Evolutionary conservation across 2,888 invertebrate genomes (phyloP).

Genomic region (Ditylenchus weischeri): DNA sequence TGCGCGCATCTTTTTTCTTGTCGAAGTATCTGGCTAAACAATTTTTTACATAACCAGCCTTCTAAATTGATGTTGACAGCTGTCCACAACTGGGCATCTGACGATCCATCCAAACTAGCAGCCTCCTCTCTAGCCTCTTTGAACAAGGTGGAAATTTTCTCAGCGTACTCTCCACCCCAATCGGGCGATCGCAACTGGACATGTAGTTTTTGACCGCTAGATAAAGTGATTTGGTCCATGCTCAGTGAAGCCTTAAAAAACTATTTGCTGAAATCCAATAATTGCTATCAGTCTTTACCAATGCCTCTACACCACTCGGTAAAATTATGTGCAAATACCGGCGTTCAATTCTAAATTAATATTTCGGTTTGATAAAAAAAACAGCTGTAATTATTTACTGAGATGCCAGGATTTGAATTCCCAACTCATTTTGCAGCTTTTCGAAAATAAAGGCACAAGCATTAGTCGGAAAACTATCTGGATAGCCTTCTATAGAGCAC

Average conservation of each 20-base stretch:
- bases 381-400: slow-evolving; percentile 40
- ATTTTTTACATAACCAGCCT: background rate
- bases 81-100: slow-evolving; percentile 6
- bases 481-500: slow-evolving; percentile 62
- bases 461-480: slow-evolving; percentile 41
- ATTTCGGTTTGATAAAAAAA: slow-evolving; percentile 11
- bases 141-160: slow-evolving; percentile 13
- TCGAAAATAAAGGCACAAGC: slow-evolving; percentile 43
- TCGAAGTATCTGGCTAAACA: background rate
- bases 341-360: slow-evolving; percentile 70
- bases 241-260: slow-evolving; percentile 58
- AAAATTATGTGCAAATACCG: slow-evolving; percentile 88
- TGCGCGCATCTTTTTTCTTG: too few relatives aligned
- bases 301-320: slow-evolving; percentile 80
- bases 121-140: slow-evolving; percentile 11
- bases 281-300: slow-evolving; percentile 59
- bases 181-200: slow-evolving; percentile 41
- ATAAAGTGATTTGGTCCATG: slow-evolving; percentile 57
- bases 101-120: background rate
- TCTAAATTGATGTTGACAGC: slow-evolving; percentile 15
- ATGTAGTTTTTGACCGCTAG: slow-evolving; percentile 30
- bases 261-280: too few relatives aligned
- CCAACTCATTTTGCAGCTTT: slow-evolving; percentile 48
- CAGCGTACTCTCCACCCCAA: slow-evolving; percentile 34
- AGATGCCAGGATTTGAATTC: slow-evolving; percentile 44